A percentile compares a stretch with the other conserved stretches of the same genome.
These are phyloP conservation scores for Cyprinodon diabolis DNA, from an alignment of 2,797 vertebrate species.

Conservation along the genomic window DNA sequence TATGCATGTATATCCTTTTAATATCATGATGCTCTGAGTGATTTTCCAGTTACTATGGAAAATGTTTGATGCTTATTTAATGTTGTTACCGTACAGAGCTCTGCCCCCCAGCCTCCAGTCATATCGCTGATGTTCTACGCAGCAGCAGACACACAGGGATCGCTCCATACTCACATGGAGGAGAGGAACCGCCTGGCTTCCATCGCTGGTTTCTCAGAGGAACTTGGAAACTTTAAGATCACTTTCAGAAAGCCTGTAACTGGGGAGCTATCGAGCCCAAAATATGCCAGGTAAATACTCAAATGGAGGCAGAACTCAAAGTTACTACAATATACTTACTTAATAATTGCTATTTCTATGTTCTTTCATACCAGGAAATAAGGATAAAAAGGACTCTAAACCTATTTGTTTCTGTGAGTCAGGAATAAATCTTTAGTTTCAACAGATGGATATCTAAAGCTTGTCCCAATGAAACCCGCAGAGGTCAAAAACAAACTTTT, in stretches of 20 bases:
- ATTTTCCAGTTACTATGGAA: not conserved
- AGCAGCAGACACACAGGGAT: slow-evolving; percentile 89
- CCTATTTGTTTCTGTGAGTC: not conserved
- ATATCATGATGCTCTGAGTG: slow-evolving; percentile 5
- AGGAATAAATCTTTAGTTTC: not conserved
- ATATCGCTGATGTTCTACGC: slow-evolving; percentile 94
- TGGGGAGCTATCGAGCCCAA: slow-evolving; percentile 70
- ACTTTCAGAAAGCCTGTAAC: slow-evolving; percentile 85
- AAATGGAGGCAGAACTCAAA: slow-evolving; percentile 1
- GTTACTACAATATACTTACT: not conserved
- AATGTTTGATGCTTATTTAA: not conserved
- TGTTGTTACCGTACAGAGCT: slow-evolving; percentile 63
- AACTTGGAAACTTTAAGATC: slow-evolving; percentile 91
- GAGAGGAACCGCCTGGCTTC: slow-evolving; percentile 82
- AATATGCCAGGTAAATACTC: slow-evolving; percentile 85
- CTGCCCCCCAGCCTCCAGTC: slow-evolving; percentile 71
- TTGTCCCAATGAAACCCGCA: no score
- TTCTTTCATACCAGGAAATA: not conserved
- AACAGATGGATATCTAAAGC: not conserved
- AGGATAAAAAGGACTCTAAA: not conserved
- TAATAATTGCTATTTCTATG: not conserved
- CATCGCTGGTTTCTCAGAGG: slow-evolving; percentile 86
- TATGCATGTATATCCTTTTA: not conserved
- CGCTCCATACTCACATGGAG: slow-evolving; percentile 81
- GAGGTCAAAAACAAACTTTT: not conserved